Evolutionary conservation across 2,797 vertebrate genomes (phyloP).

Genomic region (Enteromius viviparus): DNA sequence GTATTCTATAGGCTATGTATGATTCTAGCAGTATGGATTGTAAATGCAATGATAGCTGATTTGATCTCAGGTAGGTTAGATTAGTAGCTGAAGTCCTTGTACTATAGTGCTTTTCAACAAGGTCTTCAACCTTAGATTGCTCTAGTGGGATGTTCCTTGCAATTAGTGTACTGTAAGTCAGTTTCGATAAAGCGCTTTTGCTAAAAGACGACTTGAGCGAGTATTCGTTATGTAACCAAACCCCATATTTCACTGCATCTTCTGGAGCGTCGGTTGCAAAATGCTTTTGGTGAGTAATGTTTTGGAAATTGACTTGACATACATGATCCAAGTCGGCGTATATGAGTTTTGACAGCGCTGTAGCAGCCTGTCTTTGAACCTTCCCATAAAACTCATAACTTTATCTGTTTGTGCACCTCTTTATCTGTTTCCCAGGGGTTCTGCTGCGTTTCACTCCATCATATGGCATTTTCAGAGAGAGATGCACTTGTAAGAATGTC

Average conservation of each 20-base stretch:
- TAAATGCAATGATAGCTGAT: neutral
- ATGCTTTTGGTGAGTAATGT: slow-evolving; percentile 33
- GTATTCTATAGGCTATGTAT: neutral
- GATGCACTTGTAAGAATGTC: slow-evolving; percentile 18
- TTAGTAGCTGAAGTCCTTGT: neutral
- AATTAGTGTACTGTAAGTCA: slow-evolving; percentile 6
- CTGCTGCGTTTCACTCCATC: slow-evolving; percentile 23
- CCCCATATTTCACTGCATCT: neutral
- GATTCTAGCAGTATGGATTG: neutral
- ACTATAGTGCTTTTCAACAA: neutral
- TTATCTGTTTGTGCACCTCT: slow-evolving; percentile 26
- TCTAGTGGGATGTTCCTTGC: neutral
- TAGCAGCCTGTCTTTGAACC: slow-evolving; percentile 22
- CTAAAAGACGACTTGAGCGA: slow-evolving; percentile 1
- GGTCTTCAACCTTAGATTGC: slow-evolving; percentile 14
- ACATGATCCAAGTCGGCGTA: slow-evolving; percentile 25
- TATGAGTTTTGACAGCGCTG: slow-evolving; percentile 21
- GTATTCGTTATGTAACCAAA: neutral
- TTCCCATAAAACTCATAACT: slow-evolving; percentile 19
- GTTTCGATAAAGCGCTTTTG: neutral
- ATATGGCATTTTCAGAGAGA: slow-evolving; percentile 8
- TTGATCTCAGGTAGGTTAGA: neutral
- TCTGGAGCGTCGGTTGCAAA: neutral
- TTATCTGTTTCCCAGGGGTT: slow-evolving; percentile 24
- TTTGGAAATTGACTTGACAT: slow-evolving; percentile 44